These are phyloP conservation scores for Chrysogorgia sp. DNA, from an alignment of 92 coral and sea anemone species.

Conservation along the genomic window DNA sequence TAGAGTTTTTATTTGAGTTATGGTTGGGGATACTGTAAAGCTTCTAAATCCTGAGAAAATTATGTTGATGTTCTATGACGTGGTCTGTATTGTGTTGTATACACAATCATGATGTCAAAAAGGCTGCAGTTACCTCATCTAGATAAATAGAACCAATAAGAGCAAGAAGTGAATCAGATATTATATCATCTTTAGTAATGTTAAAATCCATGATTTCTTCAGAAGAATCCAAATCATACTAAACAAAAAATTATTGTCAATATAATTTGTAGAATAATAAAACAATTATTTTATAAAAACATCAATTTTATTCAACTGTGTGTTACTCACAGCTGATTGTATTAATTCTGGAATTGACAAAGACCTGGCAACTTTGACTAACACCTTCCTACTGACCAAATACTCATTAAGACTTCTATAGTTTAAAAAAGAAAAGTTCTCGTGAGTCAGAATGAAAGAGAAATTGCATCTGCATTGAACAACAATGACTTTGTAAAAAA, in stretches of 20 bases:
- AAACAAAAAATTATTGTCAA: conserved; percentile 34
- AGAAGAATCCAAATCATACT: conserved; percentile 76
- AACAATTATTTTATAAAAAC: neutral
- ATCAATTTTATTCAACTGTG: neutral
- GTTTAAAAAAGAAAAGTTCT: no score
- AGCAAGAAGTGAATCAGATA: conserved; percentile 87
- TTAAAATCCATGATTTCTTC: conserved; percentile 70
- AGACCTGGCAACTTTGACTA: conserved; percentile 71
- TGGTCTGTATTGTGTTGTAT: no score
- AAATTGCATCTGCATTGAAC: neutral
- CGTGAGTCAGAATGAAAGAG: neutral
- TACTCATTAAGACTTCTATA: conserved; percentile 74
- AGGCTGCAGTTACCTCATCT: conserved; percentile 65
- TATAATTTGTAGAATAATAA: neutral
- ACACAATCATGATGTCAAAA: no score
- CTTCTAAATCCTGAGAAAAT: no score
- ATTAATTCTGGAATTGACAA: conserved; percentile 86
- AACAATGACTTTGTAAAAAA: neutral
- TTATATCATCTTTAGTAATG: conserved; percentile 73
- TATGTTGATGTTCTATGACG: no score
- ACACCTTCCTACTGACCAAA: conserved; percentile 64
- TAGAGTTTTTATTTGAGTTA: no score
- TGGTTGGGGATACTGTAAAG: no score
- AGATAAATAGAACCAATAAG: conserved; percentile 82
- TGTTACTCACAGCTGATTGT: conserved; percentile 69